These are phyloP conservation scores for Dicranocentrus wangi DNA, from an alignment of 2,888 invertebrate genomes.

Conservation along the genomic window DNA sequence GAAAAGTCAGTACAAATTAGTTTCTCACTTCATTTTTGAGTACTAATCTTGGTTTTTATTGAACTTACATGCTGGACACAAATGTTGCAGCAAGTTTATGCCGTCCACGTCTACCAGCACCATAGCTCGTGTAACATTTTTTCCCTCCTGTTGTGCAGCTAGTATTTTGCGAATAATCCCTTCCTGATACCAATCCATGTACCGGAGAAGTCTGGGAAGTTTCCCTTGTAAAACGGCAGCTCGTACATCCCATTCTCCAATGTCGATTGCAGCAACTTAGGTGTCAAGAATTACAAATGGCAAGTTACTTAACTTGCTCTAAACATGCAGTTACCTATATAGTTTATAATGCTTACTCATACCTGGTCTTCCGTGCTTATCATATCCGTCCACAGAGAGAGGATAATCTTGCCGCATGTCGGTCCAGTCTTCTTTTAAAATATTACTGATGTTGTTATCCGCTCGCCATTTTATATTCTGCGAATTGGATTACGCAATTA, in stretches of 20 bases:
- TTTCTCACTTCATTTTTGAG: too few species aligned
- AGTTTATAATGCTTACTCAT: neutral
- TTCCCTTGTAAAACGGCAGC: slow-evolving; percentile 19
- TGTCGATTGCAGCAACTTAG: slow-evolving; percentile 27
- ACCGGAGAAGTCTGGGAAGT: slow-evolving; percentile 21
- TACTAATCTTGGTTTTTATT: too few species aligned
- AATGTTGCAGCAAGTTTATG: slow-evolving; percentile 14
- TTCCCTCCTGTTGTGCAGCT: slow-evolving; percentile 28
- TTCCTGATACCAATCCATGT: slow-evolving; percentile 34
- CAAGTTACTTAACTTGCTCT: too few species aligned
- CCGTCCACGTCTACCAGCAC: slow-evolving; percentile 36
- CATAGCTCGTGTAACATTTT: slow-evolving; percentile 25
- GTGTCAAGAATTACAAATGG: neutral
- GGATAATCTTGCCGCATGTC: slow-evolving; percentile 42
- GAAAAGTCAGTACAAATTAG: neutral
- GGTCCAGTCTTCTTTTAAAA: slow-evolving; percentile 30
- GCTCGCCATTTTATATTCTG: slow-evolving; percentile 45
- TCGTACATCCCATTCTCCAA: slow-evolving; percentile 40
- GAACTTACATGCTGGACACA: slow-evolving; percentile 32
- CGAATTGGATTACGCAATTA: too few species aligned
- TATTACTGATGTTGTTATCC: slow-evolving; percentile 22
- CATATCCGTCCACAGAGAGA: neutral
- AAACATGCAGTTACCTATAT: neutral
- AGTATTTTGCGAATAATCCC: slow-evolving; percentile 19
- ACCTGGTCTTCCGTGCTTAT: slow-evolving; percentile 46